Percentiles rank a stretch among this genome's conserved stretches.
These are phyloP conservation scores for Manis crassicaudata DNA, from an alignment of 2,797 vertebrate species.

Conservation along the genomic window DNA sequence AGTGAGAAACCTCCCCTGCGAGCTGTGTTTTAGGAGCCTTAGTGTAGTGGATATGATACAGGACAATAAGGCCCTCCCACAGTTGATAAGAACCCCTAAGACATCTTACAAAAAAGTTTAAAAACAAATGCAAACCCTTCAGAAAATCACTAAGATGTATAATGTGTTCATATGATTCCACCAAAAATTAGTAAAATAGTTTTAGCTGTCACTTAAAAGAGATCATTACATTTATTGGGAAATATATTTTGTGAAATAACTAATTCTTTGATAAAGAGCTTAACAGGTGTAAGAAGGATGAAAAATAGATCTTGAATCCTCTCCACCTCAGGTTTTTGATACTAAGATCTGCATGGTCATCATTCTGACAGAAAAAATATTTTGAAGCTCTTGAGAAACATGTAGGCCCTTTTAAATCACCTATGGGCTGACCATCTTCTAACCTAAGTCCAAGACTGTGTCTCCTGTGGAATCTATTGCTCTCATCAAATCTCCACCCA, in stretches of 20 bases:
- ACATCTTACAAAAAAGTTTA: background rate
- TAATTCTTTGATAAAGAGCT: conserved; percentile 32
- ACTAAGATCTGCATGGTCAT: background rate
- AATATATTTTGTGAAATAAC: conserved; percentile 10
- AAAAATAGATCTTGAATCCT: background rate
- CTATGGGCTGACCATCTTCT: background rate
- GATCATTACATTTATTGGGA: conserved; percentile 40
- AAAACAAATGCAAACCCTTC: conserved; percentile 33
- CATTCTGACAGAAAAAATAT: conserved; percentile 34
- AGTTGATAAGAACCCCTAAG: background rate
- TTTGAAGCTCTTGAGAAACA: background rate
- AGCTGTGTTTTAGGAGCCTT: background rate
- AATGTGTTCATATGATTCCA: conserved; percentile 51
- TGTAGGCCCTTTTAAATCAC: background rate
- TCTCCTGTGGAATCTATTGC: background rate
- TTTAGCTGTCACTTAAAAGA: conserved; percentile 54
- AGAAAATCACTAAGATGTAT: conserved; percentile 37
- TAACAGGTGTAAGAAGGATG: conserved; percentile 13
- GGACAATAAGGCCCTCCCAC: background rate
- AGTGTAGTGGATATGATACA: background rate
- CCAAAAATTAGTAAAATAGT: background rate
- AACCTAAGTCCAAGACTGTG: background rate
- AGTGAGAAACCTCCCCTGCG: background rate
- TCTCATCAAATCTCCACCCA: background rate
- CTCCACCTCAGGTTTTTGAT: background rate